Conservation (phyloP, 2,797 vertebrate species). For the Pogonophryne albipinna region DNA sequence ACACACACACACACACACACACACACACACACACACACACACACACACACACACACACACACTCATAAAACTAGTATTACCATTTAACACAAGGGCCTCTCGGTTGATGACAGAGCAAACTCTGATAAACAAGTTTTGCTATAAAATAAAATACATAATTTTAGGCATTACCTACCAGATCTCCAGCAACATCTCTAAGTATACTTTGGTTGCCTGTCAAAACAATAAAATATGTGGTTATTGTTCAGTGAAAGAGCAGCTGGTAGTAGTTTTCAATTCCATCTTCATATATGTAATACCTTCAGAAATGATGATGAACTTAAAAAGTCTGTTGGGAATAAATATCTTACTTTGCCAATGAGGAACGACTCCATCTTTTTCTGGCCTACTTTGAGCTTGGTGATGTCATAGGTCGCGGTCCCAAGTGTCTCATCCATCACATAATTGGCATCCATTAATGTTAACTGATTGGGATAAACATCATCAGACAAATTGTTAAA, state of each 20-base stretch:
- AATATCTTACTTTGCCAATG: conserved; percentile 91
- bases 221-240: conserved; percentile 67
- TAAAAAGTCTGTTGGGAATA: neutral
- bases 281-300: neutral
- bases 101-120: neutral
- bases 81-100: neutral
- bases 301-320: neutral
- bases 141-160: neutral
- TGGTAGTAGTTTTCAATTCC: neutral
- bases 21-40: neutral
- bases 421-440: conserved; percentile 98
- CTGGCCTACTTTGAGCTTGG: conserved; percentile 88
- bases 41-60: neutral
- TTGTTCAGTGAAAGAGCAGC: conserved; percentile 1
- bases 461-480: conserved; percentile 86
- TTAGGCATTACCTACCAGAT: conserved; percentile 90
- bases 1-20: neutral
- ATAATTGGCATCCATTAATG: conserved; percentile 98
- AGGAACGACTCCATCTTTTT: conserved; percentile 87
- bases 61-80: neutral
- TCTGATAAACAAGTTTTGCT: neutral
- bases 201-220: conserved; percentile 92
- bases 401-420: conserved; percentile 87
- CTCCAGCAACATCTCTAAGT: conserved; percentile 92
- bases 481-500: conserved; percentile 5